Conservation (phyloP, 2,888 invertebrate species). For the Volucella inanis region DNA sequence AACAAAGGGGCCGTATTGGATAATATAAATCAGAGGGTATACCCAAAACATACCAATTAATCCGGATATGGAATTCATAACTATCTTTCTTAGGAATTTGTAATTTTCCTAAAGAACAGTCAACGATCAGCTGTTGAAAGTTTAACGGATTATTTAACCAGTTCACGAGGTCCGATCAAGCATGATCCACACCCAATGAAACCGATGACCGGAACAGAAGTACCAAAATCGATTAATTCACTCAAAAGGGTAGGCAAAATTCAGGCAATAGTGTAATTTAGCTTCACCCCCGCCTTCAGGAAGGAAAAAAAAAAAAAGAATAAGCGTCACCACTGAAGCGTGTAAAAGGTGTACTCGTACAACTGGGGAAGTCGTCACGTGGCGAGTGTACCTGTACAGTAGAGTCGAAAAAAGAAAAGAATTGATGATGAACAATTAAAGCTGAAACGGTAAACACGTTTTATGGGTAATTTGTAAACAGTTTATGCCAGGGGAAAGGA, state of each 20-base stretch:
- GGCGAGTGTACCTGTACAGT: constrained; percentile 75
- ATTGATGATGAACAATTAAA: constrained; percentile 73
- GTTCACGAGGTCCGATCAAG: constrained; percentile 53
- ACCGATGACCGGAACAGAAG: constrained; percentile 64
- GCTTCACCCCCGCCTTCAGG: constrained; percentile 15
- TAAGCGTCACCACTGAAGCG: constrained; percentile 74
- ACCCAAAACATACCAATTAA: no score
- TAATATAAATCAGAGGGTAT: neutral
- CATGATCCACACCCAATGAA: constrained; percentile 72
- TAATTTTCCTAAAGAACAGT: constrained; percentile 9
- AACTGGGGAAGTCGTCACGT: constrained; percentile 77
- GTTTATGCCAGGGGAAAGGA: constrained; percentile 57
- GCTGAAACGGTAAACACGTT: constrained; percentile 77
- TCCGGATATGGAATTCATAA: neutral
- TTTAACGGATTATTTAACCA: constrained; percentile 45
- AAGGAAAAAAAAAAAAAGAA: neutral
- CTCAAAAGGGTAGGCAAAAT: constrained; percentile 50
- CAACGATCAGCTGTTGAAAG: constrained; percentile 61
- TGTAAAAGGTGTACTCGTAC: constrained; percentile 77
- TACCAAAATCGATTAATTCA: constrained; percentile 70
- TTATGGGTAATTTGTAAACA: constrained; percentile 80
- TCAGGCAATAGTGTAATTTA: constrained; percentile 2
- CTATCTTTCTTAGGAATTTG: neutral
- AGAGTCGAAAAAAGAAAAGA: constrained; percentile 35
- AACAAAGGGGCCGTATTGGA: constrained; percentile 22